Percentiles rank a stretch among this genome's conserved stretches.
These are phyloP conservation scores for Chydorus sphaericus DNA, from an alignment of 2,888 invertebrate species.

Conservation along the genomic window DNA sequence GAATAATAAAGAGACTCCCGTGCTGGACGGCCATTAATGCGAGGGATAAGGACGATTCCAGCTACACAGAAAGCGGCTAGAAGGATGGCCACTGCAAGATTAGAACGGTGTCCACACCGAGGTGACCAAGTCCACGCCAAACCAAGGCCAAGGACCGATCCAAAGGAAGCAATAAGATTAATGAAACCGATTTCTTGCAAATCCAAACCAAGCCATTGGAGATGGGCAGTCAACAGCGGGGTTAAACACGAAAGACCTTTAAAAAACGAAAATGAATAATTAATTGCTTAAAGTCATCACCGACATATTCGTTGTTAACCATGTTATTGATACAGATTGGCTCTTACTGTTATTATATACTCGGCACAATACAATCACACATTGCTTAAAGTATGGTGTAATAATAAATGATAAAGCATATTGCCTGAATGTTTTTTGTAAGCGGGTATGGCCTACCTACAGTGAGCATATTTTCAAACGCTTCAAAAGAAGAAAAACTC, in stretches of 20 bases:
- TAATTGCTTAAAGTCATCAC: not conserved
- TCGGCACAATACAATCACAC: too few species aligned
- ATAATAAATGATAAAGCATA: too few species aligned
- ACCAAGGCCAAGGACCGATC: constrained; percentile 1
- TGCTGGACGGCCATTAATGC: not conserved
- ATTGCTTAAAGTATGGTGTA: too few species aligned
- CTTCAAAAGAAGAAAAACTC: too few species aligned
- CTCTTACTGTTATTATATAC: too few species aligned
- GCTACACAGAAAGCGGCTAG: constrained; percentile 9
- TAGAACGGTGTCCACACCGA: constrained; percentile 5
- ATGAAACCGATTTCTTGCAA: constrained; percentile 8
- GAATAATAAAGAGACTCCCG: too few species aligned
- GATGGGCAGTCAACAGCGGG: constrained; percentile 8
- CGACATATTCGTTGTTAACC: not conserved
- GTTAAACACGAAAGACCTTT: constrained; percentile 5
- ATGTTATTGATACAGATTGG: not conserved
- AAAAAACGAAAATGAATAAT: not conserved
- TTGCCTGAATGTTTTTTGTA: too few species aligned
- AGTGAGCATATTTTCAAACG: too few species aligned
- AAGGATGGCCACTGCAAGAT: constrained; percentile 7
- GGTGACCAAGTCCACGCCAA: constrained; percentile 2
- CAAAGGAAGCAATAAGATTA: constrained; percentile 2
- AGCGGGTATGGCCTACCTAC: too few species aligned
- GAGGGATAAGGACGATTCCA: constrained; percentile 1
- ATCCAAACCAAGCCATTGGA: constrained; percentile 7